Conservation (phyloP, 2,888 invertebrate species). For the Folsomia manolachei region DNA sequence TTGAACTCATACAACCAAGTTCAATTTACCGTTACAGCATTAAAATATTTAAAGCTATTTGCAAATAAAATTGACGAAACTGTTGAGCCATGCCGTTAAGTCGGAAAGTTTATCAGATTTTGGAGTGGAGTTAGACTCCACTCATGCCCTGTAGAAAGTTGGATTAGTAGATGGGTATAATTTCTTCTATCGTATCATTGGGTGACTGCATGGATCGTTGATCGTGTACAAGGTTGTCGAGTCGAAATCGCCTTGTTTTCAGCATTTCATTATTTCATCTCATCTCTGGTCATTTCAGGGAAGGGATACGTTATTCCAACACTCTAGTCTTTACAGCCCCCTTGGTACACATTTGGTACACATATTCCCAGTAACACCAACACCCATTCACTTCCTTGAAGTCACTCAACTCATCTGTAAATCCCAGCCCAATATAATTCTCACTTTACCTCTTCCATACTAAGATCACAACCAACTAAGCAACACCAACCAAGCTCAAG, state of each 20-base stretch:
- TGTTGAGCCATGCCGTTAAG: not conserved
- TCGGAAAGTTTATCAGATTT: not conserved
- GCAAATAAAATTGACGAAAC: not conserved
- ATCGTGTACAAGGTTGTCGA: constrained; percentile 10
- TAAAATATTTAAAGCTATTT: not conserved
- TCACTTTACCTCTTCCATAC: constrained; percentile 12
- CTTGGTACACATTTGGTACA: constrained; percentile 23
- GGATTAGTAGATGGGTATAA: not conserved
- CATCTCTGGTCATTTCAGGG: constrained; percentile 10
- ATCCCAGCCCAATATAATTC: constrained; percentile 22
- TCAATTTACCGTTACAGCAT: not conserved
- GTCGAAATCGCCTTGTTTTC: constrained; percentile 2
- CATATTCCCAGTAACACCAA: constrained; percentile 32
- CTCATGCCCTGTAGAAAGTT: no score
- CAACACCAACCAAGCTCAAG: not conserved
- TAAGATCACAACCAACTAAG: not conserved
- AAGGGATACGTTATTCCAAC: not conserved
- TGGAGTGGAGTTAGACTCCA: no score
- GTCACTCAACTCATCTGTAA: constrained; percentile 25
- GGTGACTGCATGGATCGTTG: not conserved
- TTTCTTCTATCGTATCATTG: not conserved
- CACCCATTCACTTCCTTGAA: constrained; percentile 35
- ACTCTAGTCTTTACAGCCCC: constrained; percentile 26
- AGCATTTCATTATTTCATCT: constrained; percentile 2
- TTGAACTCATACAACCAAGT: not conserved